Conservation (phyloP, 1,140 invertebrate species). For the Eriocheir sinensis region DNA sequence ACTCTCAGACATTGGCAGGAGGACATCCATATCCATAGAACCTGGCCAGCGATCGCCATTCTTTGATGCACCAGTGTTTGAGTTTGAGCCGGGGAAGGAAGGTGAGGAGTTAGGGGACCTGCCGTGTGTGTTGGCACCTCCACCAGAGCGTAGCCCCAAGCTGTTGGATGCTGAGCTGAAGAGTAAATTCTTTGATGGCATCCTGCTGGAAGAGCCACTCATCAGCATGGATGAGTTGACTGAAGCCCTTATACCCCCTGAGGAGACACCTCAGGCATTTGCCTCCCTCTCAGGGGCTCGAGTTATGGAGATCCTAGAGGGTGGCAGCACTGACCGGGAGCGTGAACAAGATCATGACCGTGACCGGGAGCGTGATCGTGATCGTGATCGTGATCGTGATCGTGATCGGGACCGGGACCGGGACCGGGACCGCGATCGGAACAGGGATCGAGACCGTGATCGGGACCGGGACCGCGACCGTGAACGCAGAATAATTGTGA, state of each 20-base stretch:
- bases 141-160: slow-evolving; percentile 59
- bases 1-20: slow-evolving; percentile 77
- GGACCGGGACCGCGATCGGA: slow-evolving; percentile 38
- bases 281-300: slow-evolving; percentile 67
- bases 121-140: slow-evolving; percentile 59
- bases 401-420: slow-evolving; percentile 17
- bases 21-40: slow-evolving; percentile 76
- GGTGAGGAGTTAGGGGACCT: slow-evolving; percentile 72
- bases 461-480: slow-evolving; percentile 35
- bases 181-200: slow-evolving; percentile 69
- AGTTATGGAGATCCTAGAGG: slow-evolving; percentile 73
- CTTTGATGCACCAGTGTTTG: slow-evolving; percentile 78
- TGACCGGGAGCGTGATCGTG: slow-evolving; percentile 27
- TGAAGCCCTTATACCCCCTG: slow-evolving; percentile 76
- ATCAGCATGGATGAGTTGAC: slow-evolving; percentile 75
- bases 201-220: slow-evolving; percentile 70
- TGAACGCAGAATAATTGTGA: not conserved
- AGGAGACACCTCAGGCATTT: slow-evolving; percentile 70
- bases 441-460: slow-evolving; percentile 33
- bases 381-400: slow-evolving; percentile 35
- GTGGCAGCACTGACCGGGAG: slow-evolving; percentile 31
- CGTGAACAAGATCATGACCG: slow-evolving; percentile 40
- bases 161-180: slow-evolving; percentile 64
- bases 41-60: slow-evolving; percentile 77
- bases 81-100: slow-evolving; percentile 76